A percentile compares a stretch with the other conserved stretches of the same genome.
Evolutionary conservation across 2,797 vertebrate species (phyloP).

Genomic region (Chelonia mydas): DNA sequence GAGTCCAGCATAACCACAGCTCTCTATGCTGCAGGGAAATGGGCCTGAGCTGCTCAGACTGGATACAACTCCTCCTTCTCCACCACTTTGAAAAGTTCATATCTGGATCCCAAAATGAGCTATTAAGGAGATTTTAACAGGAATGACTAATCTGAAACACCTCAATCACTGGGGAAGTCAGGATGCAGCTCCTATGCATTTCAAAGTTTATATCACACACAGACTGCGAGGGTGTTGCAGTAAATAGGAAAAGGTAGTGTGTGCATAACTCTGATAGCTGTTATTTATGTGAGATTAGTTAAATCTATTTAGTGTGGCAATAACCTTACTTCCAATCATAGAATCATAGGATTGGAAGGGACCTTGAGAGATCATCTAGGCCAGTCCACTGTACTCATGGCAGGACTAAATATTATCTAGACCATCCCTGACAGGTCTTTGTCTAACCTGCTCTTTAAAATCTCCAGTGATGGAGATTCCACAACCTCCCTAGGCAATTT

Average conservation of each 20-base stretch:
- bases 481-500: no score
- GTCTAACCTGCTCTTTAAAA: no score
- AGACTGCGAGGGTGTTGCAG: background rate
- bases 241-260: background rate
- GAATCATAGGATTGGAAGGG: no score
- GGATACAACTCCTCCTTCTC: rapidly evolving
- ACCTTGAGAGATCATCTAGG: no score
- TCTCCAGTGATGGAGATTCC: no score
- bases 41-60: rapidly evolving
- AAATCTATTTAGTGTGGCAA: background rate
- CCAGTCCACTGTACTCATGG: no score
- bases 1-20: background rate
- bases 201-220: background rate
- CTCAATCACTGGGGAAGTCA: background rate
- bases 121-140: background rate
- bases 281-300: conserved; percentile 13
- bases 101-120: background rate
- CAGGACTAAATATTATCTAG: no score
- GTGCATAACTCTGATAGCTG: background rate
- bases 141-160: rapidly evolving
- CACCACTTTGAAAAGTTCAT: rapidly evolving
- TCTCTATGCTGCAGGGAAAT: background rate
- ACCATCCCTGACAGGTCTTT: no score
- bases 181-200: background rate
- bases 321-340: background rate